These are phyloP conservation scores for Drosophila setifemur DNA, from an alignment of 1,140 invertebrate species.

Conservation along the genomic window DNA sequence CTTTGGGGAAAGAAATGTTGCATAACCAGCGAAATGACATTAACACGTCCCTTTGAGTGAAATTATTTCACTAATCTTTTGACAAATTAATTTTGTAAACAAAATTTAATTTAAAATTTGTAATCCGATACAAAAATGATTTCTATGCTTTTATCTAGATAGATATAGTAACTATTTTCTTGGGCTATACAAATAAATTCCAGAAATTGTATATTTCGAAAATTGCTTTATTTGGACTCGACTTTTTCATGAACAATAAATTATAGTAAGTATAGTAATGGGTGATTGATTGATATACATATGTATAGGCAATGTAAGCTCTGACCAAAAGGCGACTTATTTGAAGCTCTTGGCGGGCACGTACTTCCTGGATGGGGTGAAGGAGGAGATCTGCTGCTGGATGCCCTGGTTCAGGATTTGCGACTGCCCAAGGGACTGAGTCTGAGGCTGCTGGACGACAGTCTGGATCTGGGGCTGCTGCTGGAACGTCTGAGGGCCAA, in stretches of 20 bases:
- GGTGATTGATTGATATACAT: slow-evolving; percentile 8
- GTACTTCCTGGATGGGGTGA: slow-evolving; percentile 48
- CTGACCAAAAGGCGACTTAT: slow-evolving; percentile 7
- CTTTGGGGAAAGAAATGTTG: background rate
- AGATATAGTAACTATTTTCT: no score
- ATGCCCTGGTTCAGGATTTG: slow-evolving; percentile 7
- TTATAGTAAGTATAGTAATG: slow-evolving; percentile 59
- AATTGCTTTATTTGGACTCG: slow-evolving; percentile 49
- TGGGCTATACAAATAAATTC: no score
- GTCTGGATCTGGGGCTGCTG: slow-evolving; percentile 44
- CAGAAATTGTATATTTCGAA: background rate
- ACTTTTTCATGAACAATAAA: slow-evolving; percentile 53
- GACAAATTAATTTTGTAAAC: background rate
- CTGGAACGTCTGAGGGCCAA: slow-evolving; percentile 44
- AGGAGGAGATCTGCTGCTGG: slow-evolving; percentile 33
- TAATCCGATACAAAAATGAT: no score
- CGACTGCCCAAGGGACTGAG: slow-evolving; percentile 20
- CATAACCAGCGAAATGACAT: no score
- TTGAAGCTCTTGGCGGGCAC: slow-evolving; percentile 63
- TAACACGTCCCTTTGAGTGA: no score
- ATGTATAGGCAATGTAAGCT: slow-evolving; percentile 35
- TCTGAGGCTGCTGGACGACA: slow-evolving; percentile 20
- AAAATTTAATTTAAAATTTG: no score
- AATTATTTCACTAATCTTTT: no score
- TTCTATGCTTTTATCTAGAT: no score